Evolutionary conservation across 2,888 invertebrate genomes (phyloP).

Genomic region (Hydroisotoma schaefferi): DNA sequence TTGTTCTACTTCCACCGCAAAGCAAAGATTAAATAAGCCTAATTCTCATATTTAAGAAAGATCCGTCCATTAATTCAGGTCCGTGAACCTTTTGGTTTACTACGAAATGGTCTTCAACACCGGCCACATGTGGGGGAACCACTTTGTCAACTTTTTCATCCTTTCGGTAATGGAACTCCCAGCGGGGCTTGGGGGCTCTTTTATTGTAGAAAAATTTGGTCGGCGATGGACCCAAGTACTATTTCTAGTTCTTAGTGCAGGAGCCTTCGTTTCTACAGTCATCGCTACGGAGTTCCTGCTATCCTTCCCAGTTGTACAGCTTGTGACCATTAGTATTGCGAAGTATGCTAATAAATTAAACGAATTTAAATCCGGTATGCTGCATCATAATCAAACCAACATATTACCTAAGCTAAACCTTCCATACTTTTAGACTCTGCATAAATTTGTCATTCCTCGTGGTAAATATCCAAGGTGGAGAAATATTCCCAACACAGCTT

Average conservation of each 20-base stretch:
- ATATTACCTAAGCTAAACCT: too few relatives aligned
- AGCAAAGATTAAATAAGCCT: too few relatives aligned
- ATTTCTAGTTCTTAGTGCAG: constrained; percentile 52
- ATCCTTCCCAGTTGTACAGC: constrained; percentile 17
- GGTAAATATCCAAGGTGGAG: constrained; percentile 56
- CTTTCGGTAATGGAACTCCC: constrained; percentile 65
- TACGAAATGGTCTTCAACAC: constrained; percentile 50
- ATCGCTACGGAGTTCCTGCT: too few relatives aligned
- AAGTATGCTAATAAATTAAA: constrained; percentile 44
- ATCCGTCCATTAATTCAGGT: constrained; percentile 20
- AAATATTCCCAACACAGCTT: constrained; percentile 66
- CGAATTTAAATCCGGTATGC: background rate
- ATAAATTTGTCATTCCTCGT: constrained; percentile 60
- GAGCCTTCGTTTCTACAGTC: constrained; percentile 34
- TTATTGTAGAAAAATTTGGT: constrained; percentile 56
- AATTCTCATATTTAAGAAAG: too few relatives aligned
- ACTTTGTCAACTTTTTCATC: constrained; percentile 64
- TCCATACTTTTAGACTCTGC: constrained; percentile 32
- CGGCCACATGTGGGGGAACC: constrained; percentile 59
- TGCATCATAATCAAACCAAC: background rate
- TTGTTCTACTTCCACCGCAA: too few relatives aligned
- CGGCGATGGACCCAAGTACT: constrained; percentile 56
- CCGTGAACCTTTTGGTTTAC: constrained; percentile 50
- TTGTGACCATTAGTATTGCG: background rate
- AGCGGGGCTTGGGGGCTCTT: constrained; percentile 58